Evolutionary conservation across 2,888 invertebrate genomes (phyloP), one percentile per base, ranked within the genome.

Genomic region (Apodemia arnacis): DNA sequence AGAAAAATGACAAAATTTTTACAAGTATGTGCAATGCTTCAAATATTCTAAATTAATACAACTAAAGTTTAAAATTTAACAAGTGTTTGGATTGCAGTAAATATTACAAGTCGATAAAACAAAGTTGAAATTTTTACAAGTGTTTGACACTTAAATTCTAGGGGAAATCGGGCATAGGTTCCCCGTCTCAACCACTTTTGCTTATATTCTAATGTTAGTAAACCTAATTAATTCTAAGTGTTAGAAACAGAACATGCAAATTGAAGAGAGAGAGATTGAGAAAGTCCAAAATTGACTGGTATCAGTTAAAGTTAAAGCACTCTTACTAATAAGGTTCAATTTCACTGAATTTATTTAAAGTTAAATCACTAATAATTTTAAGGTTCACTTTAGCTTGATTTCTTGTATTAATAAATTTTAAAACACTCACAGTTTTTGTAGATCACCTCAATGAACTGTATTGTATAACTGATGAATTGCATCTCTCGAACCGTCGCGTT

Each of bases 141-240:
- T 54, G 54, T 54, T 54, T 54, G 54, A n/a, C 1, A 54, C 1
- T 54, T 54, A n/a, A 54, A 54, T 54, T 54, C 54, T 54, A 54
- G 18, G 8, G n/a, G 6, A 54, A 54, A 54, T 54, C n/a, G 54
- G 54, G 54, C 54, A 54, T 54, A 54, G 54, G 54, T 54, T 54
- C 54, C 54, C 54, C 54, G 54, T 54, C 54, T 54, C 54, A 54
- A 54, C 54, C 54, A 54, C 54, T 54, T 54, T 54, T 54, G 54
- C n/a, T 54, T 54, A 54, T 7, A 54, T n/a, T 54, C 54, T 54
- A 54, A 54, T 54, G 54, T 54, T 54, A 54, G 49, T 49, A 49
- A 18, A 49, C 7, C 49, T 18, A 49, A 54, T 7, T 54, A 49
- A n/a, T 54, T 54, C n/a, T 54, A 54, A 54, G 54, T 54, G 18